Conservation (phyloP, 2,113 vertebrate genomes). For the Hystrix cristata region DNA sequence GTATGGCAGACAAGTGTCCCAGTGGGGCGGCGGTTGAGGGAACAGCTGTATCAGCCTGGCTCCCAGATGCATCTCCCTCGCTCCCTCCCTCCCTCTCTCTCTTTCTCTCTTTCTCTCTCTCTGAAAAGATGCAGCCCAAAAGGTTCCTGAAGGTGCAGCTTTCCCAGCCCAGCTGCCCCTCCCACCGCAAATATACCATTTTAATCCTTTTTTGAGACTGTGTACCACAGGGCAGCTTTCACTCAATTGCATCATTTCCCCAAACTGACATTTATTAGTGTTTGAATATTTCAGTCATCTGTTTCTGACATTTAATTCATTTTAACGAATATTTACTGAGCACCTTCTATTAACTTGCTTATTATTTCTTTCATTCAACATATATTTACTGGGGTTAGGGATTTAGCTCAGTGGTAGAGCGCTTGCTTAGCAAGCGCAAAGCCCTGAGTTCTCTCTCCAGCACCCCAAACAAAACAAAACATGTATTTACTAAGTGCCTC, state of each 20-base stretch:
- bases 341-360: constrained; percentile 33
- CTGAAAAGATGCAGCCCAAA: neutral
- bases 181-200: neutral
- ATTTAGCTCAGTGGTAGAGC: too few relatives aligned
- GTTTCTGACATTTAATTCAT: constrained; percentile 5
- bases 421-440: too few relatives aligned
- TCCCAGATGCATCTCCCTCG: neutral
- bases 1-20: neutral
- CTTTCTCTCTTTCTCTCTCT: neutral
- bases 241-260: neutral
- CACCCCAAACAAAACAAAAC: too few relatives aligned
- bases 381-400: neutral
- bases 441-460: too few relatives aligned
- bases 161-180: neutral
- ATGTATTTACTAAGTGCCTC: neutral
- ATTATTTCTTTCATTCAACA: constrained; percentile 3
- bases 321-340: constrained; percentile 43
- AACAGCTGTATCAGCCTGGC: neutral
- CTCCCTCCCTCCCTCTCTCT: neutral
- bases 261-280: neutral
- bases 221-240: neutral
- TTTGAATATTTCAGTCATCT: constrained; percentile 6
- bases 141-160: neutral
- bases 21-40: neutral
- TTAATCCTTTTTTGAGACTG: neutral